Conservation (phyloP, 1,140 invertebrate genomes). For the Solen grandis region DNA sequence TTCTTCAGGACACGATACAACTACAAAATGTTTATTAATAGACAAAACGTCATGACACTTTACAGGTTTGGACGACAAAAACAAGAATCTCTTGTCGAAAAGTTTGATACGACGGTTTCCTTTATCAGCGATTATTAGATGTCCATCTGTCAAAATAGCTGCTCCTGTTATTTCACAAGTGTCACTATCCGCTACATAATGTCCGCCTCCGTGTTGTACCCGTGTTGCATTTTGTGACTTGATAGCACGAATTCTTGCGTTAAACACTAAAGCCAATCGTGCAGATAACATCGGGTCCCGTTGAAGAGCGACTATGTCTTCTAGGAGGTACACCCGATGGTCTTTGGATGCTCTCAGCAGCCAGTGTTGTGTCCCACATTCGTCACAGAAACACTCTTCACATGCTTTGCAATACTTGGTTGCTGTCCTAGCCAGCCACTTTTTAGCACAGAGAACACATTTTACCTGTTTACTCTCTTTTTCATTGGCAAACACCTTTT, state of each 20-base stretch:
- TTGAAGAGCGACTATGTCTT: conserved; percentile 14
- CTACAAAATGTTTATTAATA: conserved; percentile 12
- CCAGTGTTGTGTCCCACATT: conserved; percentile 48
- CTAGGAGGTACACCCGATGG: conserved; percentile 19
- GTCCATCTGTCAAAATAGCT: conserved; percentile 15
- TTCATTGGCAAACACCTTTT: conserved; percentile 2
- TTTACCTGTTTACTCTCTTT: neutral
- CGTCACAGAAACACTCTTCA: conserved; percentile 43
- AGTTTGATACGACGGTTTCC: conserved; percentile 14
- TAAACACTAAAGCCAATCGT: conserved; percentile 11
- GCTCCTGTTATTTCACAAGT: conserved; percentile 5
- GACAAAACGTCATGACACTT: conserved; percentile 25
- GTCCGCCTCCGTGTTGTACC: no score
- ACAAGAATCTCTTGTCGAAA: conserved; percentile 18
- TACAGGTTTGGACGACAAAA: neutral
- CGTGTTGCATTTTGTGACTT: neutral
- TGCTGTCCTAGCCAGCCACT: conserved; percentile 6
- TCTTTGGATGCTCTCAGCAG: conserved; percentile 29
- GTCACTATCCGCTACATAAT: no score
- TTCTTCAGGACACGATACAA: conserved; percentile 19
- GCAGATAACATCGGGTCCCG: conserved; percentile 19
- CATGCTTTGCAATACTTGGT: conserved; percentile 46
- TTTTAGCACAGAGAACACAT: conserved; percentile 17
- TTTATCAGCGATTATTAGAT: conserved; percentile 18
- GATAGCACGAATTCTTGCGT: neutral